These are phyloP conservation scores for Myrmophylax atrothorax DNA, from an alignment of 2,113 vertebrate species.

Conservation along the genomic window DNA sequence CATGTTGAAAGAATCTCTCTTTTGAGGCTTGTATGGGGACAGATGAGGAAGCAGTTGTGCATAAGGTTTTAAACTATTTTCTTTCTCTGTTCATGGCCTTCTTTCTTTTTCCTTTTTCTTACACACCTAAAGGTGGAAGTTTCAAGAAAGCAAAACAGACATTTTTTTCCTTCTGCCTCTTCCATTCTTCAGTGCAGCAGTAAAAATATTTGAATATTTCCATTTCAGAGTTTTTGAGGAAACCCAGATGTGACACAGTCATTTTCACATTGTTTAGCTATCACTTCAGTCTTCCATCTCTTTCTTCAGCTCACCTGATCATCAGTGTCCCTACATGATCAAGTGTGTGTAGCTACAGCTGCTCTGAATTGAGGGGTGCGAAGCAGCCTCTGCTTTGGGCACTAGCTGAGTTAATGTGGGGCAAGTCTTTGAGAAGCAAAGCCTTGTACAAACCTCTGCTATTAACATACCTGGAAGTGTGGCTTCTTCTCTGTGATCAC, in stretches of 20 bases:
- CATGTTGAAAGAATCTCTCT: not conserved
- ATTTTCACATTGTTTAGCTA: fast-evolving
- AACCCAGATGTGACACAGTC: not conserved
- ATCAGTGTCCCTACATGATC: fast-evolving
- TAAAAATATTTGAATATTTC: not conserved
- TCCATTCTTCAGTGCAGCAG: not conserved
- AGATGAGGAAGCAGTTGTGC: not conserved
- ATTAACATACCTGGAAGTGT: not conserved
- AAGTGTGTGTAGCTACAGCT: not conserved
- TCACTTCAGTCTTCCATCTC: not conserved
- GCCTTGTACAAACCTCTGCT: not conserved
- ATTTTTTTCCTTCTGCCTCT: not conserved
- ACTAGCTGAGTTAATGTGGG: not conserved
- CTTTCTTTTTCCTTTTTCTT: not conserved
- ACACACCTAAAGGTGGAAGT: not conserved
- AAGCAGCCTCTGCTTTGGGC: not conserved
- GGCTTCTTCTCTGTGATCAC: not conserved
- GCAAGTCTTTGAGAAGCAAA: not conserved
- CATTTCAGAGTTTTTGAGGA: not conserved
- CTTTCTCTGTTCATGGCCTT: not conserved
- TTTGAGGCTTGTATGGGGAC: not conserved
- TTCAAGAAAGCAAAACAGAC: not conserved
- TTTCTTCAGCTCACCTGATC: not conserved
- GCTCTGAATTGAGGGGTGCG: not conserved
- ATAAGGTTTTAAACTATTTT: not conserved